phyloP scores from a whole-genome alignment of 2,797 vertebrate species.

The Premnoplex brunnescens region DNA sequence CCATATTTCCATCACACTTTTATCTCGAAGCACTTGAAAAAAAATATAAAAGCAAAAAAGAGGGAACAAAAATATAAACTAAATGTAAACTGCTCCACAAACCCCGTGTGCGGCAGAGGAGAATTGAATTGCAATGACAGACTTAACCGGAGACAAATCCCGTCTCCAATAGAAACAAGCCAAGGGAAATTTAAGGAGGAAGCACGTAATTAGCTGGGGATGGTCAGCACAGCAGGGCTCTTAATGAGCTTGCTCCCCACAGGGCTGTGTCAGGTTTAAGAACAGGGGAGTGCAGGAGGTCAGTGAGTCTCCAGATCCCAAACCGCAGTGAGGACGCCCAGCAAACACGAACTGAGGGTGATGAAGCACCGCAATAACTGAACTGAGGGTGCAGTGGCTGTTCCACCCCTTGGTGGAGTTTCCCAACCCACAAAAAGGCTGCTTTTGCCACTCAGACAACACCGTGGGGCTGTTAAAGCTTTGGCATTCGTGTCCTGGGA shows the following conservation, averaged over 20 bases:
- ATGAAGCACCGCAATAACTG: neutral
- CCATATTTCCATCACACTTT: slow-evolving; percentile 27
- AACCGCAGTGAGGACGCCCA: neutral
- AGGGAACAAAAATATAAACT: neutral
- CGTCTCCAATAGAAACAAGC: slow-evolving; percentile 45
- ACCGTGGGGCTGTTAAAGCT: neutral
- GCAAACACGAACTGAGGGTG: neutral
- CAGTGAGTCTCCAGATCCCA: neutral
- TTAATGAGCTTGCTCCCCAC: neutral
- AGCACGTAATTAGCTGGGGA: slow-evolving; percentile 19
- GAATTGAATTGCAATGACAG: slow-evolving; percentile 46
- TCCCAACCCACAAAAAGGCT: neutral
- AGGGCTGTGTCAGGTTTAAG: neutral
- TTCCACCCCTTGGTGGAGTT: neutral
- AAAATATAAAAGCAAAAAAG: neutral
- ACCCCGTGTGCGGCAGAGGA: neutral
- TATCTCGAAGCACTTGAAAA: neutral
- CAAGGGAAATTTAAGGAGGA: slow-evolving; percentile 55
- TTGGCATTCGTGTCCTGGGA: neutral
- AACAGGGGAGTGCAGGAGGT: neutral
- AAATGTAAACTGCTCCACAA: neutral
- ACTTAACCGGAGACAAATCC: slow-evolving; percentile 8
- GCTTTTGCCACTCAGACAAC: neutral
- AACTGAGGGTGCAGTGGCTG: neutral
- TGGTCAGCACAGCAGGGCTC: slow-evolving; percentile 21